Conservation (phyloP, 2,888 invertebrate genomes). For the Watsonalla binaria region DNA sequence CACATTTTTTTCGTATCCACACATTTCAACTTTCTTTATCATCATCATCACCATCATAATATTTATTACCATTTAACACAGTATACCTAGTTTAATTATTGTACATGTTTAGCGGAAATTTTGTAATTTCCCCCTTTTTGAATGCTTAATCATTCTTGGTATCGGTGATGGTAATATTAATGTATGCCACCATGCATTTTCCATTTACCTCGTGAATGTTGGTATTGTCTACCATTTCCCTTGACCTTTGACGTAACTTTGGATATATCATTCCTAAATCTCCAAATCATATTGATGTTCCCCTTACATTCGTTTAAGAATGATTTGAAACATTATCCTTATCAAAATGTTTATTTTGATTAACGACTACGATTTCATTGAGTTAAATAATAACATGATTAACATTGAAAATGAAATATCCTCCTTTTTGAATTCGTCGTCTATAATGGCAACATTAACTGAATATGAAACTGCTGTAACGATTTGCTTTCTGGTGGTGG, state of each 20-base stretch:
- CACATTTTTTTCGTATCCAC: conserved; percentile 18
- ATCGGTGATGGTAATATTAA: conserved; percentile 69
- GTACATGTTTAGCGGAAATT: conserved; percentile 23
- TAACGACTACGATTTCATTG: too few relatives aligned
- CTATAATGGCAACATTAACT: neutral
- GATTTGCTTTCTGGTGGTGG: conserved; percentile 36
- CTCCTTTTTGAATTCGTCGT: too few relatives aligned
- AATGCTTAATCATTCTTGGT: conserved; percentile 78
- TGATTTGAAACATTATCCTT: too few relatives aligned
- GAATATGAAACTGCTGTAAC: neutral
- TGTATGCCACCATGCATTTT: conserved; percentile 57
- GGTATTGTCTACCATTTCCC: conserved; percentile 29
- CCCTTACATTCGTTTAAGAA: too few relatives aligned
- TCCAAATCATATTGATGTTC: conserved; percentile 3
- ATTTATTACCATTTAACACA: conserved; percentile 19
- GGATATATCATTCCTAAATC: conserved; percentile 22
- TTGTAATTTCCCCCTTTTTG: conserved; percentile 61
- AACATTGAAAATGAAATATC: too few relatives aligned
- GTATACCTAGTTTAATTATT: conserved; percentile 15
- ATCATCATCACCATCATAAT: conserved; percentile 1
- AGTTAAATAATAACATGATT: too few relatives aligned
- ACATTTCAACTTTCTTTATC: conserved; percentile 12
- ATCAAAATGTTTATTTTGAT: too few relatives aligned
- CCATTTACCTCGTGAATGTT: conserved; percentile 45
- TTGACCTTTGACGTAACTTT: conserved; percentile 32